Conservation (phyloP, 2,888 invertebrate species). For the Carterocephalus palaemon region DNA sequence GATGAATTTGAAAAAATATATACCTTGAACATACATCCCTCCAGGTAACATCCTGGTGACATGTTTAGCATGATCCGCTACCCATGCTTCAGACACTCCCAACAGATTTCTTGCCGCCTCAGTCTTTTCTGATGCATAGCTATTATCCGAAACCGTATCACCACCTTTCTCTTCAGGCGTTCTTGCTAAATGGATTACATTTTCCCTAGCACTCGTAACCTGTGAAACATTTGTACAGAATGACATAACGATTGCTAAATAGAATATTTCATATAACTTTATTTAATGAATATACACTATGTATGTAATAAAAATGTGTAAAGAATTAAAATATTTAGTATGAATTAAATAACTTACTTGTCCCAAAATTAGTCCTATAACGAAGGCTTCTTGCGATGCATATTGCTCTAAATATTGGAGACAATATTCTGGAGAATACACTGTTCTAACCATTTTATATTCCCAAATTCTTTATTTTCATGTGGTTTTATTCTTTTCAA, state of each 20-base stretch:
- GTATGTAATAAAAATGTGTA: too few species aligned
- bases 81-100: slow-evolving; percentile 82
- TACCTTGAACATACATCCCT: slow-evolving; percentile 90
- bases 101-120: slow-evolving; percentile 69
- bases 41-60: slow-evolving; percentile 94
- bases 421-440: slow-evolving; percentile 83
- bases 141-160: slow-evolving; percentile 53
- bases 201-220: slow-evolving; percentile 83
- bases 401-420: slow-evolving; percentile 83
- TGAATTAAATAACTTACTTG: slow-evolving; percentile 78
- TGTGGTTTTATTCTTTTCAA: too few species aligned
- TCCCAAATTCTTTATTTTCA: slow-evolving; percentile 11
- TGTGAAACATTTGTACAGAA: slow-evolving; percentile 44
- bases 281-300: too few species aligned
- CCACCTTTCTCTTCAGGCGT: slow-evolving; percentile 81
- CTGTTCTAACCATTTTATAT: slow-evolving; percentile 82
- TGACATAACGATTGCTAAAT: not conserved
- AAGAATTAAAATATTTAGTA: not conserved
- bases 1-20: not conserved
- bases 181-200: slow-evolving; percentile 87
- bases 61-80: slow-evolving; percentile 90
- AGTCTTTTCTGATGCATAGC: slow-evolving; percentile 49
- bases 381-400: slow-evolving; percentile 80
- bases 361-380: slow-evolving; percentile 87
- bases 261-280: not conserved